phyloP scores from a whole-genome alignment of 2,888 invertebrate species.

The Sceliomorpha sp. region DNA sequence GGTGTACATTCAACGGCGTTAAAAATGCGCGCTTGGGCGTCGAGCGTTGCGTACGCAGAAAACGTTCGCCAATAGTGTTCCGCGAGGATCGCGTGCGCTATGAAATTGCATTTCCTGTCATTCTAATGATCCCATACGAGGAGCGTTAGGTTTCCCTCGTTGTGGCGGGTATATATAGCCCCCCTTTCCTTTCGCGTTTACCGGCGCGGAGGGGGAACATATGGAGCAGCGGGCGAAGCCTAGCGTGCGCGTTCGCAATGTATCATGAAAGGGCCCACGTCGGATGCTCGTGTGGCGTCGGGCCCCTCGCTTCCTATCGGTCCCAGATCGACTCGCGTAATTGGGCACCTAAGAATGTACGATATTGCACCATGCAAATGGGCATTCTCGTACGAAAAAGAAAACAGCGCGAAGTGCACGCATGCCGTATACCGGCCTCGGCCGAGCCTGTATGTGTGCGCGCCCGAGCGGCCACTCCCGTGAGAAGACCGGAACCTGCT shows the following conservation, averaged over 20 bases:
- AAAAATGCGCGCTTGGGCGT: neutral
- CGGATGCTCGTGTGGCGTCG: constrained; percentile 60
- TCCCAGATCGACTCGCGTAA: constrained; percentile 78
- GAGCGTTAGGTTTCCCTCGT: constrained; percentile 39
- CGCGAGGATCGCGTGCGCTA: constrained; percentile 62
- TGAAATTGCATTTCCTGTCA: constrained; percentile 68
- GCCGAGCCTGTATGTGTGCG: no score
- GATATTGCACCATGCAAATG: constrained; percentile 80
- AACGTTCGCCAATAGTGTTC: constrained; percentile 10
- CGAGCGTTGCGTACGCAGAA: neutral
- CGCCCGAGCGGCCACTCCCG: constrained; percentile 48
- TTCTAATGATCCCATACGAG: constrained; percentile 64
- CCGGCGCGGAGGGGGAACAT: constrained; percentile 44
- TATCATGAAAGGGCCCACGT: constrained; percentile 69
- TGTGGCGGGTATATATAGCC: constrained; percentile 29
- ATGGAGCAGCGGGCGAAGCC: constrained; percentile 57
- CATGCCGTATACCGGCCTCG: constrained; percentile 50
- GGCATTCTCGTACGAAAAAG: constrained; percentile 66
- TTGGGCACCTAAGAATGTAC: constrained; percentile 79
- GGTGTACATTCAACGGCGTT: no score
- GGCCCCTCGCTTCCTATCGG: constrained; percentile 66
- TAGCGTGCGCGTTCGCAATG: constrained; percentile 72
- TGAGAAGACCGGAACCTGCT: constrained; percentile 54
- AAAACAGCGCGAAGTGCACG: constrained; percentile 60
- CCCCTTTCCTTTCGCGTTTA: constrained; percentile 30